These are phyloP conservation scores for Myopa tessellatipennis DNA, from an alignment of 2,888 invertebrate species.

Conservation along the genomic window DNA sequence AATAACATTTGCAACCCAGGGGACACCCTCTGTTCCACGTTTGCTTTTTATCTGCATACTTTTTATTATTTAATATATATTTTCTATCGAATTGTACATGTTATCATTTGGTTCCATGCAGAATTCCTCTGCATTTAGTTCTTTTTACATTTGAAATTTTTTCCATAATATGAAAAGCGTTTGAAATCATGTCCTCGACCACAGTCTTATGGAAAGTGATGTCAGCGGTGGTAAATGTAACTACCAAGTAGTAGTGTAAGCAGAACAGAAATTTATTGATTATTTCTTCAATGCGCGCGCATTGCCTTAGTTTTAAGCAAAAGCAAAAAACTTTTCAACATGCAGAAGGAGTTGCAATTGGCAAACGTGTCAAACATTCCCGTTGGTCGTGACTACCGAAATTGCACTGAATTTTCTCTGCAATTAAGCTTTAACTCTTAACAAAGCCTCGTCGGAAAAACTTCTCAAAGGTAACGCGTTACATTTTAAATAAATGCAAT, in stretches of 20 bases:
- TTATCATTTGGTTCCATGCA: no score
- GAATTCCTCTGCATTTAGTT: no score
- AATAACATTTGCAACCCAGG: no score
- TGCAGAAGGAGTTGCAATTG: slow-evolving; percentile 27
- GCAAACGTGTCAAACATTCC: slow-evolving; percentile 52
- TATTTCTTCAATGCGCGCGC: slow-evolving; percentile 61
- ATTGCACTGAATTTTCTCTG: slow-evolving; percentile 17
- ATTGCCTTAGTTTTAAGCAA: slow-evolving; percentile 55
- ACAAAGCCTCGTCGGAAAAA: not conserved
- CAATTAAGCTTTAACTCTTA: not conserved
- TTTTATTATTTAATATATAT: no score
- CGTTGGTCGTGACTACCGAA: slow-evolving; percentile 57
- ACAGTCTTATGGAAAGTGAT: not conserved
- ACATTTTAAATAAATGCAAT: no score
- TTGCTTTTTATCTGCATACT: no score
- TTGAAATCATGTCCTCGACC: no score
- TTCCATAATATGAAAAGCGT: no score
- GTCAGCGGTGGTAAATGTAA: not conserved
- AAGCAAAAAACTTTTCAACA: slow-evolving; percentile 7
- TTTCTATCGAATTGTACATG: no score
- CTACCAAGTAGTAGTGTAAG: slow-evolving; percentile 15
- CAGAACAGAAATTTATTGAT: slow-evolving; percentile 55
- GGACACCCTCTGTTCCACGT: no score
- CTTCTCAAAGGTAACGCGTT: not conserved
- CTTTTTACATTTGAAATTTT: no score